Conservation (phyloP, 2,797 vertebrate species). For the Etheostoma nigrum region DNA sequence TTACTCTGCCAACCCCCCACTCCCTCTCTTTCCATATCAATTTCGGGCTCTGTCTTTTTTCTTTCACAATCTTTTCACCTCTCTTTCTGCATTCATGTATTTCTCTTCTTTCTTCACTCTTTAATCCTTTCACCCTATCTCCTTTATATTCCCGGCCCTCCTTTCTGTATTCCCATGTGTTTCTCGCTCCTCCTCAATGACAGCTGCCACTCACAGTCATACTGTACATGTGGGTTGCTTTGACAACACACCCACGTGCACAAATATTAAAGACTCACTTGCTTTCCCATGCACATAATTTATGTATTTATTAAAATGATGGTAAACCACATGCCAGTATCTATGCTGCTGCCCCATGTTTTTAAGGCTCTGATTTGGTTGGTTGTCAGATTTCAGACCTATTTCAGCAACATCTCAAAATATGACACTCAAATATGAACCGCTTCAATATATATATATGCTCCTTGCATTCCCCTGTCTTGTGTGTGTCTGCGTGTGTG, state of each 20-base stretch:
- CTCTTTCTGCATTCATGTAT: not conserved
- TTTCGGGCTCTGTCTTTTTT: not conserved
- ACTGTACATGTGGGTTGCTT: conserved; percentile 39
- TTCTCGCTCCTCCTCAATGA: conserved; percentile 4
- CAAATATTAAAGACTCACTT: conserved; percentile 42
- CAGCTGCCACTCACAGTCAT: conserved; percentile 50
- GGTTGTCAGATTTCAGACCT: not conserved
- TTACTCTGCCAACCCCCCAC: not conserved
- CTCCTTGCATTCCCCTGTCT: not conserved
- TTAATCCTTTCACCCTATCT: not conserved
- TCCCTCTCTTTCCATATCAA: not conserved
- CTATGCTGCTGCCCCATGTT: not conserved
- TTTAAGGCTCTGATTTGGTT: not conserved
- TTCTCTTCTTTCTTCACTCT: not conserved
- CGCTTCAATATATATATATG: not conserved
- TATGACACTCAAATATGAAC: not conserved
- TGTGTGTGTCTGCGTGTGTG: too few relatives aligned
- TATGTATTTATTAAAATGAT: conserved; percentile 10
- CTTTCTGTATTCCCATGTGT: not conserved
- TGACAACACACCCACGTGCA: conserved; percentile 26
- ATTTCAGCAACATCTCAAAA: conserved; percentile 3
- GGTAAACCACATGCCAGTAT: not conserved
- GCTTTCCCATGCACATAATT: not conserved
- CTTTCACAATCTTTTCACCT: not conserved
- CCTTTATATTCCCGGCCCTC: not conserved